phyloP scores from a whole-genome alignment of 2,113 vertebrate genomes.

The Hippocampus zosterae region DNA sequence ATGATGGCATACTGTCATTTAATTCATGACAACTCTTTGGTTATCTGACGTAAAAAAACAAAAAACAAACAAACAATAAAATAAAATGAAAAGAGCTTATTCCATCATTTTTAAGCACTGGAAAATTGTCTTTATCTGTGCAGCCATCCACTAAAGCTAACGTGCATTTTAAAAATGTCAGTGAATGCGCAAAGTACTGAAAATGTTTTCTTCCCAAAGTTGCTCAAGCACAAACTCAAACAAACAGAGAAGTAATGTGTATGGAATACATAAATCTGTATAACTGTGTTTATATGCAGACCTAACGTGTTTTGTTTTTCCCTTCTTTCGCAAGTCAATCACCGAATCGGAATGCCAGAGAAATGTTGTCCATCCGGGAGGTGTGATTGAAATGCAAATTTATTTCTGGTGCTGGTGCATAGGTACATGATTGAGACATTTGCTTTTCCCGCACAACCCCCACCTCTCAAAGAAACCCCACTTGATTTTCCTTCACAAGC shows the following conservation, averaged over 20 bases:
- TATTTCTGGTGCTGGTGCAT: slow-evolving; percentile 8
- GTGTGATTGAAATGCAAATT: slow-evolving; percentile 9
- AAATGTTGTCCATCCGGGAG: background rate
- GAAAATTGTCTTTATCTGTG: background rate
- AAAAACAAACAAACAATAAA: no score
- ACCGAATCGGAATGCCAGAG: background rate
- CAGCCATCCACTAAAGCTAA: background rate
- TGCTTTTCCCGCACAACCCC: slow-evolving; percentile 5
- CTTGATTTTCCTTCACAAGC: slow-evolving; percentile 12
- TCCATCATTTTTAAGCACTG: background rate
- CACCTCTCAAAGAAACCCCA: slow-evolving; percentile 17
- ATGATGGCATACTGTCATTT: background rate
- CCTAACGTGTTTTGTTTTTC: background rate
- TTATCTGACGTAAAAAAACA: background rate
- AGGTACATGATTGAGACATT: slow-evolving; percentile 20
- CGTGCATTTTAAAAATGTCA: background rate
- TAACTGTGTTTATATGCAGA: background rate
- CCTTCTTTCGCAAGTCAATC: background rate
- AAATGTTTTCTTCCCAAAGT: background rate
- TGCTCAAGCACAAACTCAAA: background rate
- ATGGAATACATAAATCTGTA: background rate
- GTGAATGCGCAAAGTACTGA: background rate
- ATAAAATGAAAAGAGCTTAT: no score
- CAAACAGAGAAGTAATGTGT: slow-evolving; percentile 8
- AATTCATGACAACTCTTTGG: background rate